A percentile compares a stretch with the other conserved stretches of the same genome.
Conservation (phyloP, 1,140 invertebrate genomes). For the Grapholita molesta region DNA sequence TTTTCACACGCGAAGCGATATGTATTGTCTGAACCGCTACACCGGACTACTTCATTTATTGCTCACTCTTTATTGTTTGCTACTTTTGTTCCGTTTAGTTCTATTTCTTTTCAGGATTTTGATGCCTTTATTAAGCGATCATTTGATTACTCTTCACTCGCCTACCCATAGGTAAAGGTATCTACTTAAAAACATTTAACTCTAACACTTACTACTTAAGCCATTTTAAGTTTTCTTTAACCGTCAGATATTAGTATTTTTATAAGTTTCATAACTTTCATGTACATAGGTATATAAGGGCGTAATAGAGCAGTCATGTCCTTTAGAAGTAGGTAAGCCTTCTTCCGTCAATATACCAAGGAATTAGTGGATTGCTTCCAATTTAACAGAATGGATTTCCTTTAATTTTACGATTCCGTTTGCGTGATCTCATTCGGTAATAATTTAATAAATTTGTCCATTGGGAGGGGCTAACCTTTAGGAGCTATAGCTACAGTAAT, state of each 20-base stretch:
- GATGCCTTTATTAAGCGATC: conserved; percentile 38
- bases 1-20: conserved; percentile 53
- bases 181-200: too few relatives aligned
- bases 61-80: conserved; percentile 32
- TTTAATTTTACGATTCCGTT: conserved; percentile 75
- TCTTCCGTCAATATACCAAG: conserved; percentile 27
- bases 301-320: too few relatives aligned
- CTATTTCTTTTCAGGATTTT: conserved; percentile 38
- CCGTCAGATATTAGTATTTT: too few relatives aligned
- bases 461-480: conserved; percentile 55
- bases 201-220: too few relatives aligned
- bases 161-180: neutral
- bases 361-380: conserved; percentile 59
- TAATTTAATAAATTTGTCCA: conserved; percentile 74
- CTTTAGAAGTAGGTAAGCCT: neutral
- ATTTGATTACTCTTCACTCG: neutral
- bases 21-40: conserved; percentile 47
- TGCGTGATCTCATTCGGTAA: conserved; percentile 73
- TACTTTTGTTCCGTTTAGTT: conserved; percentile 40
- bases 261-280: too few relatives aligned
- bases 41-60: conserved; percentile 34
- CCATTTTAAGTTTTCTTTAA: too few relatives aligned
- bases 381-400: conserved; percentile 70
- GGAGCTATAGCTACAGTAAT: conserved; percentile 45
- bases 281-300: too few relatives aligned